Evolutionary conservation across 1,140 invertebrate species (phyloP).

Genomic region (Lanistes nyassanus): DNA sequence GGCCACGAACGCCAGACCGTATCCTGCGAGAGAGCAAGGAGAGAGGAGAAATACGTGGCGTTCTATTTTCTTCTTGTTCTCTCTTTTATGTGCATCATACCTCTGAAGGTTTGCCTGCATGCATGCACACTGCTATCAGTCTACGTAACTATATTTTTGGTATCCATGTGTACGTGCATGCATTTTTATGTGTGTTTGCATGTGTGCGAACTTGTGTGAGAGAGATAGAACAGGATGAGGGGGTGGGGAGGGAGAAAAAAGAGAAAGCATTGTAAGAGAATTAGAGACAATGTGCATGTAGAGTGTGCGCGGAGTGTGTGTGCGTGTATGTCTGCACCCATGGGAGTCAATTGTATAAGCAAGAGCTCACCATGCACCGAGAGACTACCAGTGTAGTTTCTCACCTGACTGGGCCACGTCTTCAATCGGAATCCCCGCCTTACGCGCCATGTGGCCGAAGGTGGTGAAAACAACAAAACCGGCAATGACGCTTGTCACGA

Average conservation of each 20-base stretch:
- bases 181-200: not conserved
- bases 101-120: too few relatives aligned
- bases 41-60: not conserved
- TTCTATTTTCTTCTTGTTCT: too few relatives aligned
- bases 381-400: not conserved
- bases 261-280: not conserved
- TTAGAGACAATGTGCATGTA: not conserved
- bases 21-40: slow-evolving; percentile 71
- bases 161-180: not conserved
- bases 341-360: not conserved
- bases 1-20: slow-evolving; percentile 94
- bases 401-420: slow-evolving; percentile 39
- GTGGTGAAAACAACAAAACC: slow-evolving; percentile 96
- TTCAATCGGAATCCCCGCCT: slow-evolving; percentile 23
- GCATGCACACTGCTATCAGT: not conserved
- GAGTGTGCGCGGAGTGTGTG: not conserved
- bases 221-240: not conserved
- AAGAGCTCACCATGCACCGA: not conserved
- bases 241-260: not conserved
- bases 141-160: not conserved
- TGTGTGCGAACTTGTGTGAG: not conserved
- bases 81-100: too few relatives aligned
- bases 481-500: slow-evolving; percentile 95
- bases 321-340: not conserved
- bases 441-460: slow-evolving; percentile 74